phyloP scores from a whole-genome alignment of 2,113 vertebrate species.

The Zosterops hypoxanthus region DNA sequence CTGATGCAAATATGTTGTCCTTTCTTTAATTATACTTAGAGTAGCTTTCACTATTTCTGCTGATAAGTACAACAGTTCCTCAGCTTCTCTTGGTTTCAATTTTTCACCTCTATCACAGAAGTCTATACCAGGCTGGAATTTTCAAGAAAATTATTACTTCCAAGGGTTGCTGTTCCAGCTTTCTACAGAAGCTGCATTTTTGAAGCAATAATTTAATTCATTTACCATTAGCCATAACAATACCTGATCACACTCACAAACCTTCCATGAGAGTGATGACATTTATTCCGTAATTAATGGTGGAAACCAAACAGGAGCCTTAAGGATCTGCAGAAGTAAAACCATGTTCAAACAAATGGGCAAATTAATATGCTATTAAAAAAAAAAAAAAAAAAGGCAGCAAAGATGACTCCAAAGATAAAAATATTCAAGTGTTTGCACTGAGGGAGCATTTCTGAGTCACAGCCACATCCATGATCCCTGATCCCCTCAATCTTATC shows the following conservation, averaged over 20 bases:
- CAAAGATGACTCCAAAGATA: accelerated
- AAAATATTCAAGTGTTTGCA: background rate
- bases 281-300: background rate
- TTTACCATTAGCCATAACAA: background rate
- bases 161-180: background rate
- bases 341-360: background rate
- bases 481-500: background rate
- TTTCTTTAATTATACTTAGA: background rate
- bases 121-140: background rate
- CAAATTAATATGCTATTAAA: accelerated
- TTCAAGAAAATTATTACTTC: background rate
- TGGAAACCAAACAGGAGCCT: background rate
- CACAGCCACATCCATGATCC: background rate
- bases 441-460: accelerated
- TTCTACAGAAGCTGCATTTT: background rate
- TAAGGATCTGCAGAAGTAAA: background rate
- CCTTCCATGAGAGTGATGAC: background rate
- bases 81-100: background rate
- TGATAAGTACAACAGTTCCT: background rate
- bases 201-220: background rate
- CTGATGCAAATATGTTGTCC: too few relatives aligned
- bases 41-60: background rate
- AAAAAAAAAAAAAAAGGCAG: background rate
- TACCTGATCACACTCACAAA: background rate
- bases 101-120: background rate